Conservation (phyloP, 2,113 vertebrate genomes). For the Lontra canadensis region DNA sequence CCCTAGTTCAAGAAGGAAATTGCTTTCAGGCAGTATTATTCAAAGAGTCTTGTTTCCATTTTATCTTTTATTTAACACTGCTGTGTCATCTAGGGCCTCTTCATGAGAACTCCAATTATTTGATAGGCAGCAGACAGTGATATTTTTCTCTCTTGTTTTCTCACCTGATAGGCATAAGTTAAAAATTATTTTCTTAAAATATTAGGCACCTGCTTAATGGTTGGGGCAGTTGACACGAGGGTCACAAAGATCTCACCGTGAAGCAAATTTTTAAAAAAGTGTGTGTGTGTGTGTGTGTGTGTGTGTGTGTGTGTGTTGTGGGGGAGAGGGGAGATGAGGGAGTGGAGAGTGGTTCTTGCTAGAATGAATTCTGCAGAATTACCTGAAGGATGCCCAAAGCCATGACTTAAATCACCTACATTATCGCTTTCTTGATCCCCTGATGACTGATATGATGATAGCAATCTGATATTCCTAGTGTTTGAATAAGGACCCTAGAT, state of each 20-base stretch:
- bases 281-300: neutral
- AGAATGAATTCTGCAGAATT: conserved; percentile 9
- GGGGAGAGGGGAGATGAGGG: neutral
- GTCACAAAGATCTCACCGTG: neutral
- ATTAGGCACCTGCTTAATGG: neutral
- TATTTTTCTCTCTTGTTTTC: conserved; percentile 37
- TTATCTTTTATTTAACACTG: conserved; percentile 82
- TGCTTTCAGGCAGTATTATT: conserved; percentile 80
- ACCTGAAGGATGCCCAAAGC: neutral
- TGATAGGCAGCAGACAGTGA: conserved; percentile 27
- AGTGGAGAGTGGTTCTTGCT: neutral
- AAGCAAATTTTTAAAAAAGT: neutral
- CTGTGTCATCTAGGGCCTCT: conserved; percentile 62
- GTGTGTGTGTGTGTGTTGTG: neutral
- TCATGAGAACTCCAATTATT: conserved; percentile 44
- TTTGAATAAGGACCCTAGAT: neutral
- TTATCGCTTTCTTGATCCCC: neutral
- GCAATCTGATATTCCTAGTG: neutral
- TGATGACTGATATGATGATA: neutral
- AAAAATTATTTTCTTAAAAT: conserved; percentile 56
- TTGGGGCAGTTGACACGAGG: neutral
- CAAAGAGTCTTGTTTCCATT: conserved; percentile 80
- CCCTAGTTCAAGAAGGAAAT: conserved; percentile 77
- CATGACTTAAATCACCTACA: neutral
- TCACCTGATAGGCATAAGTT: neutral